Base-by-base conservation (phyloP, 2,888 invertebrate genomes). In the Eretmocerus hayati region DNA sequence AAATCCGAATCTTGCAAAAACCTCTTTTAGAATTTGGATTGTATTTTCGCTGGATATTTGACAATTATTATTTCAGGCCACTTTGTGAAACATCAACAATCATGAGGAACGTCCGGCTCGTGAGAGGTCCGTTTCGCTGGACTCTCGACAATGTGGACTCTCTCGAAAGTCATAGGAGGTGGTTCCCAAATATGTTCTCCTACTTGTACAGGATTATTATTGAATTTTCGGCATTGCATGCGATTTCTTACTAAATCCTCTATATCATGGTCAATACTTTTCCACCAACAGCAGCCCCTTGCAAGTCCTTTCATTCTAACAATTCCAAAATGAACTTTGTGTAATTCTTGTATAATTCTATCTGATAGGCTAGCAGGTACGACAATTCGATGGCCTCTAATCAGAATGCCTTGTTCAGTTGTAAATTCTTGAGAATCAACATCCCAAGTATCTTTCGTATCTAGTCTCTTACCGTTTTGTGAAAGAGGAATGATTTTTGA, bases 1-100 rank as follows among this genome's bases (percentile, higher is more conserved):
- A 13, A 56, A 31, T 6, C 46, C 52, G 22, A 50, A 46, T 3
- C 38, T 33, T n/a, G 43, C 36, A 46, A 56, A 54, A 23, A 26
- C 26, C 26, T 23, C 36, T n/a, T 4, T 23, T 8, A 22, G 36
- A 5, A n/a, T 18, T 16, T 6, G 15, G 8, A 43, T 43, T 11
- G 36, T 43, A 3, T 11, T 15, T 36, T 43, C 26, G 8, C 3
- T 31, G 3, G 38, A 18, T 42, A 36, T 2, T 9, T 9, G 9
- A 41, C 41, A 4, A 47, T 47, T 13, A 20, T 11, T 6, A 47
- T 31, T n/a, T 41, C 36, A 3, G 21, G 30, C 35, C 41, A 42
- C 20, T 42, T 47, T 2, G 36, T 15, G 21, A 22, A 47, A 31
- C 42, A 20, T 47, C 42, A 4, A 47, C 42, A 3, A 40, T 3